Percentiles rank a stretch among this genome's conserved stretches.
phyloP scores from a whole-genome alignment of 2,113 vertebrate genomes.

The Mus pahari region DNA sequence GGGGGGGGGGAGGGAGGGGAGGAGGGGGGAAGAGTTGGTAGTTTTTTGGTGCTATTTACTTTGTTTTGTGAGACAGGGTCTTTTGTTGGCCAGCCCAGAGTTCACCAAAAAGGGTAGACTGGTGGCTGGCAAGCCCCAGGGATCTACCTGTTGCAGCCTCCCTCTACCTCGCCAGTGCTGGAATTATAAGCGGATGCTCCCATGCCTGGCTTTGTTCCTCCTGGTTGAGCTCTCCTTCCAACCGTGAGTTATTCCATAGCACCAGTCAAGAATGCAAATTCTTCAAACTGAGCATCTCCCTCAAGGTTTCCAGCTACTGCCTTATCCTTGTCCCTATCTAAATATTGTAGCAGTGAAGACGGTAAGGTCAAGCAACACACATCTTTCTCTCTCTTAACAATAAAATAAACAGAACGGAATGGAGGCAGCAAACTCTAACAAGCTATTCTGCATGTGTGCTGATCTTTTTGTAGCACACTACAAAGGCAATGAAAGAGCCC shows the following conservation, averaged over 20 bases:
- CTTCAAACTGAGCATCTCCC: conserved; percentile 55
- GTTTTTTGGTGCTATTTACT: too few relatives aligned
- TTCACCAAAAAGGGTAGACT: neutral
- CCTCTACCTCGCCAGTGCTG: neutral
- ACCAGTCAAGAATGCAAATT: conserved; percentile 61
- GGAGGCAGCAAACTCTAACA: conserved; percentile 33
- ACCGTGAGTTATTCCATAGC: conserved; percentile 48
- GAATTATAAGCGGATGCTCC: too few relatives aligned
- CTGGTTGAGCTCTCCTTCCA: neutral
- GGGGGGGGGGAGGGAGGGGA: fast-evolving
- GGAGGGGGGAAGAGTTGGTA: too few relatives aligned
- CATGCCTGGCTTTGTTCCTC: neutral
- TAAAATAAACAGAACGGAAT: conserved; percentile 22
- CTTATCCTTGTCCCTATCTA: conserved; percentile 55
- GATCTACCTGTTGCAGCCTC: neutral
- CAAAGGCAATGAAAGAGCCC: conserved; percentile 64
- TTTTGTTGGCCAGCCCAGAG: neutral
- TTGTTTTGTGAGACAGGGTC: neutral
- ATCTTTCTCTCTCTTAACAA: conserved; percentile 59
- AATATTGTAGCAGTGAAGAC: conserved; percentile 74
- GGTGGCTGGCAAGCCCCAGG: neutral
- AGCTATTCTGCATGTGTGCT: neutral
- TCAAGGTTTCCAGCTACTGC: conserved; percentile 68
- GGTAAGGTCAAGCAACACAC: conserved; percentile 45
- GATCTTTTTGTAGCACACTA: conserved; percentile 36